Evolutionary conservation across 2,797 vertebrate species (phyloP).

Genomic region (Enteromius mattozi): DNA sequence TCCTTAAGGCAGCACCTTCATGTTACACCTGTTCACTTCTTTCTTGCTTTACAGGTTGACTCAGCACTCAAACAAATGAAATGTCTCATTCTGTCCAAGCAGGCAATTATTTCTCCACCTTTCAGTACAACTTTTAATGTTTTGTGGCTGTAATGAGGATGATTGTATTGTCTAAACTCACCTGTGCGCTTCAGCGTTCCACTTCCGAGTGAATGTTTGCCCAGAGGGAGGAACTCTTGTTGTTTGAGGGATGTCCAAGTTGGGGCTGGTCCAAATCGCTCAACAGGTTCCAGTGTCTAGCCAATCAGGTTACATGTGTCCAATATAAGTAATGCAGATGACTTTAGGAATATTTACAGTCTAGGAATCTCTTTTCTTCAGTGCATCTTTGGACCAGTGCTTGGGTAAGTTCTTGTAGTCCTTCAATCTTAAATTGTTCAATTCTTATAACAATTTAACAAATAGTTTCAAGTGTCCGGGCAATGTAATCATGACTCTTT

Average conservation of each 20-base stretch:
- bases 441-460: background rate
- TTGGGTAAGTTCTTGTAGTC: constrained; percentile 3
- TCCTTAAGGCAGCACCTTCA: background rate
- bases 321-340: background rate
- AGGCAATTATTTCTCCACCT: background rate
- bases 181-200: background rate
- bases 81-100: background rate
- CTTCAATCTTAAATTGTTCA: background rate
- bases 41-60: background rate
- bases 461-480: background rate
- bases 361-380: constrained; percentile 20
- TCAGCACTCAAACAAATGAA: background rate
- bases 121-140: background rate
- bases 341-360: background rate
- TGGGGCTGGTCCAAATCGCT: constrained; percentile 23
- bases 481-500: background rate
- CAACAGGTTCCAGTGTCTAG: background rate
- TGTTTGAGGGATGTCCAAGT: background rate
- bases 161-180: background rate
- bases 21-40: background rate
- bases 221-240: constrained; percentile 7
- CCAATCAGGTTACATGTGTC: constrained; percentile 49
- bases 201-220: background rate
- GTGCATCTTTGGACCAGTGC: background rate
- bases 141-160: background rate